Conservation (phyloP, 2,888 invertebrate species). For the Xestia rhomboidea region DNA sequence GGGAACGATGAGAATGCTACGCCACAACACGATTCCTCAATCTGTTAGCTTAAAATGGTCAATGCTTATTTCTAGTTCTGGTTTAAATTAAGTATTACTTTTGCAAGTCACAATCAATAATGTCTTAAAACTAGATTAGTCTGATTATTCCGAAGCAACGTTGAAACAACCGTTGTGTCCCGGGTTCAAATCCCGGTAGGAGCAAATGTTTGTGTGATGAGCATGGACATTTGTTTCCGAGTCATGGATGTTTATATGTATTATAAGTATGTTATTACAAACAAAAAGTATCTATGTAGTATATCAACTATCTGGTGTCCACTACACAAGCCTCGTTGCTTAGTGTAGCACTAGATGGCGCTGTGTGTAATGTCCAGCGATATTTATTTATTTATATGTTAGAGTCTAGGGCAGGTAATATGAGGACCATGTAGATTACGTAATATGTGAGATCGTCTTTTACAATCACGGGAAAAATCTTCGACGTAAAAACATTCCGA, state of each 20-base stretch:
- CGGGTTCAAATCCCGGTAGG: too few relatives aligned
- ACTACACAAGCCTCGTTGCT: too few relatives aligned
- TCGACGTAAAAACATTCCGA: constrained; percentile 8
- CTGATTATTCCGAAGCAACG: not conserved
- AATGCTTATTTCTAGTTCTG: not conserved
- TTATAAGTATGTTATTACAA: too few relatives aligned
- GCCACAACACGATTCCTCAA: not conserved
- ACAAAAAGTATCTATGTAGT: too few relatives aligned
- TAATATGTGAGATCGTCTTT: not conserved
- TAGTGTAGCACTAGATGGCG: too few relatives aligned
- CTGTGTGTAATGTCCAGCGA: too few relatives aligned
- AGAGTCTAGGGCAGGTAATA: not conserved
- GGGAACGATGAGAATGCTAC: constrained; percentile 1
- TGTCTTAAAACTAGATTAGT: not conserved
- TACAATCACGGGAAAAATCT: constrained; percentile 3
- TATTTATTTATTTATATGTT: too few relatives aligned
- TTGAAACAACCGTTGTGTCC: not conserved
- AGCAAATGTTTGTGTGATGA: too few relatives aligned
- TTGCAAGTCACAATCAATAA: not conserved
- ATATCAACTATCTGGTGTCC: too few relatives aligned
- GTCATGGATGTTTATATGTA: too few relatives aligned
- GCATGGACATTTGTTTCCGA: too few relatives aligned
- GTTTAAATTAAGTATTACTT: not conserved
- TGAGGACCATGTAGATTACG: not conserved
- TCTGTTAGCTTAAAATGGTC: not conserved